These are phyloP conservation scores for Meiosimyza decipiens DNA, from an alignment of 2,888 invertebrate genomes.

Conservation along the genomic window DNA sequence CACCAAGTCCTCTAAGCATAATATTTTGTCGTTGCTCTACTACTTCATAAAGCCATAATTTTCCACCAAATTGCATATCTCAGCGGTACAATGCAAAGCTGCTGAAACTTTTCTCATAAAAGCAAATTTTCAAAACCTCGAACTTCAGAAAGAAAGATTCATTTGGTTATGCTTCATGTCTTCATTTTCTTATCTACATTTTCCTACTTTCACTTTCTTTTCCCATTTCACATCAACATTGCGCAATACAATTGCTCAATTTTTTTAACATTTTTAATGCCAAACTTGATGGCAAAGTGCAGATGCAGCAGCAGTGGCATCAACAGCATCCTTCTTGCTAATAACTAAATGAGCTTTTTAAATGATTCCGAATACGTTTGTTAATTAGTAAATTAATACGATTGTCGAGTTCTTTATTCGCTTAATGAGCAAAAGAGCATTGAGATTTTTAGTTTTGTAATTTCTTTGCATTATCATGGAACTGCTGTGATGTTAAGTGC, in stretches of 20 bases:
- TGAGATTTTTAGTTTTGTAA: neutral
- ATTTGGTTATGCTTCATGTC: no score
- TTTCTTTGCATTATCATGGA: neutral
- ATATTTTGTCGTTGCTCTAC: no score
- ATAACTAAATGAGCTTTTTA: slow-evolving; percentile 20
- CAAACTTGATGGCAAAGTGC: no score
- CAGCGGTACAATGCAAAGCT: no score
- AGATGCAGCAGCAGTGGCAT: no score
- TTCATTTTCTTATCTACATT: no score
- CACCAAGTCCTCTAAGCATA: no score
- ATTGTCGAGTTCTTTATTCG: neutral
- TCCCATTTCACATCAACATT: neutral
- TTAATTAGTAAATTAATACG: slow-evolving; percentile 27
- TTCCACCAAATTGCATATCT: neutral
- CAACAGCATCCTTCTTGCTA: no score
- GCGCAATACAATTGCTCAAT: neutral
- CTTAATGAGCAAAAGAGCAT: slow-evolving; percentile 2
- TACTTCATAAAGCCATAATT: neutral
- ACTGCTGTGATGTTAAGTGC: neutral
- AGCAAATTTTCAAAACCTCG: no score
- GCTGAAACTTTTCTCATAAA: no score
- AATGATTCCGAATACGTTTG: slow-evolving; percentile 21
- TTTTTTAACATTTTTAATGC: neutral
- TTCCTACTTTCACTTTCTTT: neutral
- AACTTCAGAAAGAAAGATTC: no score